Evolutionary conservation across 2,113 vertebrate genomes (phyloP).

Genomic region (Sus scrofa): T2T-Sscrofa CM000828.6:35745501-35746000

Average conservation of each 20-base stretch:
- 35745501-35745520: too few species aligned
- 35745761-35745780: constrained; percentile 35
- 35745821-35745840: neutral
- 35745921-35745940: neutral
- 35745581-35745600: too few species aligned
- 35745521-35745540: too few species aligned
- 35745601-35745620: too few species aligned
- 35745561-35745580: too few species aligned
- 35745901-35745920: constrained; percentile 3
- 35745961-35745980: neutral
- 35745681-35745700: neutral
- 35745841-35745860: neutral
- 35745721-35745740: neutral
- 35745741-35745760: constrained; percentile 30
- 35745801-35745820: neutral
- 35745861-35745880: constrained; percentile 1
- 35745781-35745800: neutral
- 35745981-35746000: neutral
- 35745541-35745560: too few species aligned
- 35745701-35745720: neutral
- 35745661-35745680: constrained; percentile 52
- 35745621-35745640: too few species aligned
- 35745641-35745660: constrained; percentile 44
- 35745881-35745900: neutral
- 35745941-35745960: neutral